Evolutionary conservation across 2,113 vertebrate species (phyloP), one percentile per base, ranked within the genome.

Genomic region (Anas platyrhynchos): DNA sequence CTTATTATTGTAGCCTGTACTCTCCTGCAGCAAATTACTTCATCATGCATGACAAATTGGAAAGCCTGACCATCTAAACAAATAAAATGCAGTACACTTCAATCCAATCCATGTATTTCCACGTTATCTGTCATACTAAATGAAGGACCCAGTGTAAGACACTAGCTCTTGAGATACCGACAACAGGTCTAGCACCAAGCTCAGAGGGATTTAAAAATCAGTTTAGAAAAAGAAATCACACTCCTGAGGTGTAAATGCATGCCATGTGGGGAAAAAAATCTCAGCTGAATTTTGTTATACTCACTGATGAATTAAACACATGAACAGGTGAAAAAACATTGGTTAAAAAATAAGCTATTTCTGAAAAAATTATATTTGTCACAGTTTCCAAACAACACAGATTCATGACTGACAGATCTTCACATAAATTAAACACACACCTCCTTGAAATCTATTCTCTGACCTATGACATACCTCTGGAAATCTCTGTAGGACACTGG

Each of bases 291-390:
- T 82, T 67, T 41, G 17, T 48, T 48, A 34, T 32, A 69, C n/a
- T 26, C 18, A 31, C n/a, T 48, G 59, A 34, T 23, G 43, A 74
- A 59, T 58, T 22, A 29, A 22, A 52, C 21, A 41, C 7, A 6
- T 1, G 9, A 54, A 29, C 2, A 15, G 34, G 29, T 0, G 21
- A 10, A 89, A 74, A 74, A 32, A 41, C 3, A 46, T 0, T 36
- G 4, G 15, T 59, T 41, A 62, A 25, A 83, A 12, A 56, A 65
- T 22, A 61, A 31, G 44, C 14, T 36, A 48, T 55, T 67, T 77
- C 34, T 34, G 59, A 55, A 50, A 81, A 82, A 43, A 85, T 41
- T 2, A 46, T 2, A 71, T 16, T 4, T 66, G 36, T 41, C 58
- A 21, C 21, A 67, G 22, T 77, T 94, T 31, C 38, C 48, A 72